Percentiles rank a stretch among this genome's conserved stretches.
These are phyloP conservation scores for Byasa hedistus DNA, from an alignment of 2,888 invertebrate species.

Conservation along the genomic window DNA sequence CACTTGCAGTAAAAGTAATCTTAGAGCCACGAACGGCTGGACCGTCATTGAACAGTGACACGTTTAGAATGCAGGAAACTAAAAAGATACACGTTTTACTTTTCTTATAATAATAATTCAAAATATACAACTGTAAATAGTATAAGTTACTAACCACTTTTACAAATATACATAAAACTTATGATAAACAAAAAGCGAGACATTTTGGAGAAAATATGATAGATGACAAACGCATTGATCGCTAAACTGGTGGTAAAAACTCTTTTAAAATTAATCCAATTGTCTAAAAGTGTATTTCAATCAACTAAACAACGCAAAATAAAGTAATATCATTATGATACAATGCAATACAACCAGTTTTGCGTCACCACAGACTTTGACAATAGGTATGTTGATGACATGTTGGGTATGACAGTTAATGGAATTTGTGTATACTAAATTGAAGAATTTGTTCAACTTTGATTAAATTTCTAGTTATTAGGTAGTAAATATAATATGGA, in stretches of 20 bases:
- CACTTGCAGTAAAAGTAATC: conserved; percentile 83
- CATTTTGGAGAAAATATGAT: conserved; percentile 43
- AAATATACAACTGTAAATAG: not conserved
- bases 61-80: conserved; percentile 52
- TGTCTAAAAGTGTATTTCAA: conserved; percentile 26
- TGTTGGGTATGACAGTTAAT: not conserved
- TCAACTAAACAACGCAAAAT: conserved; percentile 28
- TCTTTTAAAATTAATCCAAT: conserved; percentile 3
- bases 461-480: too few relatives aligned
- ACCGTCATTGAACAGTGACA: conserved; percentile 81
- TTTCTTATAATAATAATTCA: not conserved
- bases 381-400: conserved; percentile 15
- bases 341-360: conserved; percentile 33
- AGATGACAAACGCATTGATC: conserved; percentile 15
- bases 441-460: not conserved
- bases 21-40: conserved; percentile 86
- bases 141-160: conserved; percentile 36
- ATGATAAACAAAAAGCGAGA: conserved; percentile 47
- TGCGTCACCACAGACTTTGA: conserved; percentile 46
- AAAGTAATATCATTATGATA: conserved; percentile 29
- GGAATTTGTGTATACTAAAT: not conserved
- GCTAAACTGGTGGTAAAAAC: conserved; percentile 3
- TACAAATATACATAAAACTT: conserved; percentile 51
- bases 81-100: conserved; percentile 35
- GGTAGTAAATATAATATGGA: too few relatives aligned